These are phyloP conservation scores for Rhodophaea formosa DNA, from an alignment of 2,888 invertebrate species.

Conservation along the genomic window DNA sequence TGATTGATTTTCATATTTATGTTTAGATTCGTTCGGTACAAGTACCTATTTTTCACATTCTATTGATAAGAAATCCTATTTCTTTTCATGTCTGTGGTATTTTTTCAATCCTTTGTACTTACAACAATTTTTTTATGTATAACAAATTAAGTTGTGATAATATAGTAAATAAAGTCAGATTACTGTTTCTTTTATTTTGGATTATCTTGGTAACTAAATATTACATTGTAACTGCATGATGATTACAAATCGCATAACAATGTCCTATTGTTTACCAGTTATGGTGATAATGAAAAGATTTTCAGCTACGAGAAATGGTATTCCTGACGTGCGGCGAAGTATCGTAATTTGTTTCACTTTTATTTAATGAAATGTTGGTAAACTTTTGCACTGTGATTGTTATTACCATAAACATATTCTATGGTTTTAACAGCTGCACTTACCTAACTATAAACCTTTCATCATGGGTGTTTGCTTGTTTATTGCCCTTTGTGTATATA, in stretches of 20 bases:
- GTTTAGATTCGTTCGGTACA: no score
- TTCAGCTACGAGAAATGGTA: neutral
- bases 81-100: no score
- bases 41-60: no score
- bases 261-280: neutral
- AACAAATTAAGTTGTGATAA: no score
- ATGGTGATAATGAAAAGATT: neutral
- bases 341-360: constrained; percentile 4
- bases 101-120: no score
- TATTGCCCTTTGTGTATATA: constrained; percentile 1
- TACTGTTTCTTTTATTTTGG: neutral
- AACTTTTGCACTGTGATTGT: neutral
- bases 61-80: no score
- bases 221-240: neutral
- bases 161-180: neutral
- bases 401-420: neutral
- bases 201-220: neutral
- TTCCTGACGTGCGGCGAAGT: constrained; percentile 7
- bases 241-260: neutral
- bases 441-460: neutral
- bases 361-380: neutral
- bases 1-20: no score
- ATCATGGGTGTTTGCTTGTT: neutral
- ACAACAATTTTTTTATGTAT: no score
- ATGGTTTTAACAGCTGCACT: neutral